These are phyloP conservation scores for Pegoplata infirma DNA, from an alignment of 2,888 invertebrate genomes.

Conservation along the genomic window DNA sequence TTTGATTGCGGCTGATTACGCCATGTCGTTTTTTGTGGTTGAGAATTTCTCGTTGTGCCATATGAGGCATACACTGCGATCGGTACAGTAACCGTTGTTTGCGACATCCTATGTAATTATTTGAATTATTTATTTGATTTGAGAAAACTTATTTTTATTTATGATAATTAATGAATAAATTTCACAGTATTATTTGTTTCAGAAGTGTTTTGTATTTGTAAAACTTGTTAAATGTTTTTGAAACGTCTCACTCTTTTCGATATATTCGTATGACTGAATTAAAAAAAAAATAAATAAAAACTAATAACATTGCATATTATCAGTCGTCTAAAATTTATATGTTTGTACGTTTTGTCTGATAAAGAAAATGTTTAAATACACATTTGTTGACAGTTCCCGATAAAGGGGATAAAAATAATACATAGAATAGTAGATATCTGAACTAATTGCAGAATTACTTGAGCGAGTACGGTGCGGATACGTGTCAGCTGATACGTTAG, in stretches of 20 bases:
- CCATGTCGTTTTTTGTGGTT: not conserved
- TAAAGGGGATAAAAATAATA: not conserved
- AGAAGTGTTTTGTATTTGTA: not conserved
- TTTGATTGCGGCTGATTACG: conserved; percentile 15
- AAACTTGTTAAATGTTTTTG: not conserved
- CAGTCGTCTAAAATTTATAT: not conserved
- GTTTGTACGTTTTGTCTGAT: not conserved
- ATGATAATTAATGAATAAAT: too few relatives aligned
- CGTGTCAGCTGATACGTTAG: too few relatives aligned
- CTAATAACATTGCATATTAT: not conserved
- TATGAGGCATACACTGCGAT: not conserved
- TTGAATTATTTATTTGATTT: not conserved
- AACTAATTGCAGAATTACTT: too few relatives aligned
- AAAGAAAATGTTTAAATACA: not conserved
- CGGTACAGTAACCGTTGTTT: not conserved
- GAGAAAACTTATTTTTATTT: not conserved
- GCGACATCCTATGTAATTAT: conserved; percentile 3
- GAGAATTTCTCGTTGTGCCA: not conserved
- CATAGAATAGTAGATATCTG: too few relatives aligned
- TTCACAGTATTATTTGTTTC: not conserved
- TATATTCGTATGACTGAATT: not conserved
- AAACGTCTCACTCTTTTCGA: not conserved
- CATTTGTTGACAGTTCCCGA: not conserved
- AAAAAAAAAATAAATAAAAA: not conserved
- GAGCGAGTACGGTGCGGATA: too few relatives aligned